Evolutionary conservation across 2,113 vertebrate genomes (phyloP), one percentile per base, ranked within the genome.

Genomic region (Bubo blakistoni): DNA sequence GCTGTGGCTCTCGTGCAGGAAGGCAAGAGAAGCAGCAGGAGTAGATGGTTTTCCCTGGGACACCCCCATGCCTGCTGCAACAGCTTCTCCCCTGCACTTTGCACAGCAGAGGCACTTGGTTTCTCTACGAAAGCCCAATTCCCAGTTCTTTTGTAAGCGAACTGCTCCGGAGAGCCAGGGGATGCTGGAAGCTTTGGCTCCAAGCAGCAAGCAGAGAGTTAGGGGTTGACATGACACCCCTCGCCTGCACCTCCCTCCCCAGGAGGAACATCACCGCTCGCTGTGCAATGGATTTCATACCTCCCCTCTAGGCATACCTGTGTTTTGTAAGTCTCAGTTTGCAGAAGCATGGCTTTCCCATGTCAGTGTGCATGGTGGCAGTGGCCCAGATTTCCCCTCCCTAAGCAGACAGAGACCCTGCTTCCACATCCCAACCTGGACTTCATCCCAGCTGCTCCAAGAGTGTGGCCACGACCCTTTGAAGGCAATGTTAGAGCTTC

Each of bases 1-100:
- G 86, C 74, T 5, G 0, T 1, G 79, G 25, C 25, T 51, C 86
- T 79, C 7, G 0, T 1, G 0, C 0, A 1, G 30, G 76, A n/a
- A 58, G 52, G 76, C 34, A 66, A 36, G 73, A 62, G 66, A 58
- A 59, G 52, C 79, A 59, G 42, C 40, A 36, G 66, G 34, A 92
- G 14, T 1, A 7, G 44, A 13, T 46, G 29, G 7, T 12, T 92
- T 49, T 42, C 22, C 42, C 57, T 2, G 1, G 29, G n/a, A 46
- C 30, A 25, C n/a, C 32, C n/a, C 54, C 55, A 13, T 4, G 27
- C 38, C 32, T 15, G 4, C 49, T 2, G 3, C 49, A 44, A 44
- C 22, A 47, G n/a, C 40, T 16, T 36, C 62, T 5, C 36, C 13
- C 12, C 32, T 51, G 30, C 0, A 0, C 27, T 81, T n/a, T 46